phyloP scores from a whole-genome alignment of 2,888 invertebrate species.

The Leucoptera coffeella region DNA sequence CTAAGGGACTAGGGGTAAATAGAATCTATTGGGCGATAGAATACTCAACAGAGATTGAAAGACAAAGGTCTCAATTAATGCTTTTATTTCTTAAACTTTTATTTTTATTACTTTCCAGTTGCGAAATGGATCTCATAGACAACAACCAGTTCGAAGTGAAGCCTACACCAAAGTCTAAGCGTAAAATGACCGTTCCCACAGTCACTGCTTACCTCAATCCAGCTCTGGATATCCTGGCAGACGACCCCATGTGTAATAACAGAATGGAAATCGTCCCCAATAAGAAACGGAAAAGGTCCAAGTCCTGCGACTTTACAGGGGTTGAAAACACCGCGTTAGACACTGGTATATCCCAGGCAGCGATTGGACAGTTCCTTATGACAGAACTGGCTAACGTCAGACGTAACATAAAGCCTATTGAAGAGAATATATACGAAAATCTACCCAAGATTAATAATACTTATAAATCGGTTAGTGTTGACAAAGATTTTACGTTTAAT shows the following conservation, averaged over 20 bases:
- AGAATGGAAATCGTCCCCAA: slow-evolving; percentile 38
- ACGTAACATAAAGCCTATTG: slow-evolving; percentile 9
- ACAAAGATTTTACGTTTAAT: background rate
- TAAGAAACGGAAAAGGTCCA: slow-evolving; percentile 32
- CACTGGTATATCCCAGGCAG: slow-evolving; percentile 24
- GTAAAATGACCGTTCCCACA: slow-evolving; percentile 27
- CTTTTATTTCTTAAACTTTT: background rate
- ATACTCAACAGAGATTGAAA: too few relatives aligned
- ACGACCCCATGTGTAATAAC: slow-evolving; percentile 43
- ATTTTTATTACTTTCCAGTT: background rate
- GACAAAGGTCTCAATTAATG: background rate
- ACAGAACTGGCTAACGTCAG: slow-evolving; percentile 36
- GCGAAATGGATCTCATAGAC: slow-evolving; percentile 24
- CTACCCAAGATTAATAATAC: slow-evolving; percentile 1
- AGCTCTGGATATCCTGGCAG: slow-evolving; percentile 33
- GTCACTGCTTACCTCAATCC: slow-evolving; percentile 38
- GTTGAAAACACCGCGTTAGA: slow-evolving; percentile 42
- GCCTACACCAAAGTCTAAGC: slow-evolving; percentile 21
- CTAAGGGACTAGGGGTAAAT: too few relatives aligned
- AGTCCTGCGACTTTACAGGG: slow-evolving; percentile 24
- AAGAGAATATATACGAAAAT: too few relatives aligned
- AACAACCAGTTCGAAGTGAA: slow-evolving; percentile 44
- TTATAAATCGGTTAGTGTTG: background rate
- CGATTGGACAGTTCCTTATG: slow-evolving; percentile 27
- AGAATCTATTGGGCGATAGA: too few relatives aligned